phyloP scores from a whole-genome alignment of 2,888 invertebrate genomes.

The Cephus rjabovi region DNA sequence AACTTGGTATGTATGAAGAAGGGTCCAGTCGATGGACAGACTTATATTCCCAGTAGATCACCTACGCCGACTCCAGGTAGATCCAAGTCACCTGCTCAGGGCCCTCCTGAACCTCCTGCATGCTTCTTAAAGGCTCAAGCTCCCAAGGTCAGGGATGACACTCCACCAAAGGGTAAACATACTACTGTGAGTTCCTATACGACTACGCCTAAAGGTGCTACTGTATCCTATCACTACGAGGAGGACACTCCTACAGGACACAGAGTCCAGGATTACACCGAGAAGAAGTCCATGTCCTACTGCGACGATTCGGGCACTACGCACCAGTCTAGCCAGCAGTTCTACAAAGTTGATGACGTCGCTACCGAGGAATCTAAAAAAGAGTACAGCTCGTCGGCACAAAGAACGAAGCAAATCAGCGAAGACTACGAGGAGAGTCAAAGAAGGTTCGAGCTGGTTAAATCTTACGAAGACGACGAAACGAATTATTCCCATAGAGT shows the following conservation, averaged over 20 bases:
- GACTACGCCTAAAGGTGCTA: conserved; percentile 49
- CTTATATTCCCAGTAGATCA: conserved; percentile 55
- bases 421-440: conserved; percentile 47
- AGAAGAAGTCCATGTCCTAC: conserved; percentile 61
- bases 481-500: conserved; percentile 9
- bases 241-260: conserved; percentile 62
- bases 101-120: conserved; percentile 70
- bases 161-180: conserved; percentile 43
- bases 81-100: conserved; percentile 77
- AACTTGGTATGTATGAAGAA: conserved; percentile 74
- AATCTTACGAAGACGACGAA: background rate
- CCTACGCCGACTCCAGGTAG: conserved; percentile 64
- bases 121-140: conserved; percentile 72
- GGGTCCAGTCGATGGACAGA: conserved; percentile 49
- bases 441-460: conserved; percentile 26
- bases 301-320: conserved; percentile 54
- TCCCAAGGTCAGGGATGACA: conserved; percentile 72
- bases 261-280: conserved; percentile 52
- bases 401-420: conserved; percentile 12
- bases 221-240: conserved; percentile 56
- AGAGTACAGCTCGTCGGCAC: background rate
- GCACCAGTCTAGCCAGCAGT: background rate
- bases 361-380: background rate
- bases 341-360: background rate
- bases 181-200: conserved; percentile 20